A percentile compares a stretch with the other conserved stretches of the same genome.
Conservation (phyloP, 2,888 invertebrate genomes). For the Halictus ligatus region DNA sequence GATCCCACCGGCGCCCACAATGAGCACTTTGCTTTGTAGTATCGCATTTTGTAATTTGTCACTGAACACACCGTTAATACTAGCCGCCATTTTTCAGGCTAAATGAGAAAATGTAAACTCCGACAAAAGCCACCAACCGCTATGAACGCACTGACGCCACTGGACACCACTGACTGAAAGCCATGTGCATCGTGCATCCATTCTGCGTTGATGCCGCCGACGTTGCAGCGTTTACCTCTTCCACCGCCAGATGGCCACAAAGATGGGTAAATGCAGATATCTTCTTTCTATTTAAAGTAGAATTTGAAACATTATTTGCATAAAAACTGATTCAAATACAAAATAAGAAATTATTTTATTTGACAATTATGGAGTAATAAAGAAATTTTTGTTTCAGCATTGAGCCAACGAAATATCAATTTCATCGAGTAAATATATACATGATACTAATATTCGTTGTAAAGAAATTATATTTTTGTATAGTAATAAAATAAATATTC, state of each 20-base stretch:
- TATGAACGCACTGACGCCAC: background rate
- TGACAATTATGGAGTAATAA: too few species aligned
- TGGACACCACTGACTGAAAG: background rate
- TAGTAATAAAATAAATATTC: too few species aligned
- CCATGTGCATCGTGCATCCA: background rate
- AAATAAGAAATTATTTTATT: too few species aligned
- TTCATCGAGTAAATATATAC: too few species aligned
- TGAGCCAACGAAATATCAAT: too few species aligned
- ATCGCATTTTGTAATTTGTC: slow-evolving; percentile 88
- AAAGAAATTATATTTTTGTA: too few species aligned
- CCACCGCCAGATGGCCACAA: background rate
- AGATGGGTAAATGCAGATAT: too few species aligned
- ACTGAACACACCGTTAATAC: slow-evolving; percentile 88
- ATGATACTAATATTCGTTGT: too few species aligned
- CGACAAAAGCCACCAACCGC: background rate
- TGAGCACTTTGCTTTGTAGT: slow-evolving; percentile 90
- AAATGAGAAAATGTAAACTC: slow-evolving; percentile 11
- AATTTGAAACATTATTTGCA: too few species aligned
- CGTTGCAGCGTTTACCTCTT: background rate
- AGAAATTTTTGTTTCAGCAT: too few species aligned
- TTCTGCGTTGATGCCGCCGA: background rate
- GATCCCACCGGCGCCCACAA: slow-evolving; percentile 99
- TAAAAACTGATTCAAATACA: too few species aligned
- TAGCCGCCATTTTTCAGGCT: slow-evolving; percentile 87
- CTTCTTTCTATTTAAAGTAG: too few species aligned